A percentile compares a stretch with the other conserved stretches of the same genome.
Conservation (phyloP, 2,113 vertebrate species). For the Bubalus kerabau region DNA sequence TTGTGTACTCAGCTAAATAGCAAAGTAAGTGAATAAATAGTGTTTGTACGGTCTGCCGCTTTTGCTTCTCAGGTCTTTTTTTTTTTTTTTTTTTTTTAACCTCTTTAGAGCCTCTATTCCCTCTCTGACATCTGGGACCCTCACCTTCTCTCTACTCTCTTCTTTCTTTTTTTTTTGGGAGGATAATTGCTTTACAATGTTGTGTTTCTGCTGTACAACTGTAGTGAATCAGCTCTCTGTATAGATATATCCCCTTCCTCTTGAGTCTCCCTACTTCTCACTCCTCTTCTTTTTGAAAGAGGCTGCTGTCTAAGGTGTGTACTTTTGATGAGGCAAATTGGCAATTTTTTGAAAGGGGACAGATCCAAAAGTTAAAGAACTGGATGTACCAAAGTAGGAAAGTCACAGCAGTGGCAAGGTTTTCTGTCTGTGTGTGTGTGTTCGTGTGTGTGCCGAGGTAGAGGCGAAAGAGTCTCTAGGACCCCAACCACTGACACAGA, state of each 20-base stretch:
- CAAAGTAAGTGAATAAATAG: background rate
- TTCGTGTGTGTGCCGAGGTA: background rate
- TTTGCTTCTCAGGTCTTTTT: background rate
- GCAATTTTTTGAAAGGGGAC: background rate
- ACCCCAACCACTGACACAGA: background rate
- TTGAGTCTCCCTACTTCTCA: background rate
- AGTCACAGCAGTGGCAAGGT: background rate
- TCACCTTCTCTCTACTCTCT: background rate
- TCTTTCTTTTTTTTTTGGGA: background rate
- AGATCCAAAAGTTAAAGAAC: background rate
- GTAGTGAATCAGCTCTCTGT: background rate
- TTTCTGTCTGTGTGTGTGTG: background rate
- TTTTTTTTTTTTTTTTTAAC: background rate
- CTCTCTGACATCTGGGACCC: background rate
- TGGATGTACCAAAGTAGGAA: background rate
- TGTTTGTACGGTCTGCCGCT: background rate
- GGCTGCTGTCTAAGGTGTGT: background rate
- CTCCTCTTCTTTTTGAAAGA: background rate
- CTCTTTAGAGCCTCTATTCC: background rate
- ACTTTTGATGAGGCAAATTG: background rate
- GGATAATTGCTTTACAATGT: background rate
- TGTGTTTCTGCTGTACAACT: background rate
- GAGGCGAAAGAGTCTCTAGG: background rate
- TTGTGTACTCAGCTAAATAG: background rate
- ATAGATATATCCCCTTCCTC: background rate